Evolutionary conservation across 2,888 invertebrate genomes (phyloP), one percentile per base, ranked within the genome.

Genomic region (Dolomedes plantarius): DNA sequence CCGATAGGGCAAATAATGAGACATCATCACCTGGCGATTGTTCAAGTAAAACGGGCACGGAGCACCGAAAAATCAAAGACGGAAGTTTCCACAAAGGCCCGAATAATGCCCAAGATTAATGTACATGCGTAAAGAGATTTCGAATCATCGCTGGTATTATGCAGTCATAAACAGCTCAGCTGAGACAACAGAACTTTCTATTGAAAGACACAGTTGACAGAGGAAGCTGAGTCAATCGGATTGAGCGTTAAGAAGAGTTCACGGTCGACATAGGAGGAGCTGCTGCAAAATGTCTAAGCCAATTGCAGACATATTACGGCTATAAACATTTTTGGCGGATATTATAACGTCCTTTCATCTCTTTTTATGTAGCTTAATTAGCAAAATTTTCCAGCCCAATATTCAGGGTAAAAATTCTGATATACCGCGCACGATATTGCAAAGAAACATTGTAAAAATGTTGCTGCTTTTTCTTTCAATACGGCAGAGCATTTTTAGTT

Each of bases 21-120:
- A 67, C 79, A 28, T 62, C 13, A 62, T 78, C 80, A 80, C 80
- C 80, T 80, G 80, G 27, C n/a, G 36, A 75, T 82, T 82, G 81
- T 62, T 71, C 71, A 69, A 72, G 82, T 69, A 83, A 72, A 83
- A 76, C 50, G 64, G 27, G 27, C 31, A n/a, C 16, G 27, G 41
- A 36, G 36, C 39, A 19, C 71, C 41, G 16, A 71, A 72, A 67
- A 62, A 62, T 56, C 29, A 62, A 36, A 76, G 72, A 69, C 50
- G 82, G 72, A 83, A 83, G 41, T 46, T 69, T 9, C 39, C 16
- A 74, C 68, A 82, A 69, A 28, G 46, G 69, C 0, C 28, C 11
- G 5, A 3, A 67, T 56, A 82, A 82, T 75, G 75, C 56, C 23
- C 56, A 19, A 56, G 56, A 56, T 56, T 56, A 27, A 13, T 13